Evolutionary conservation across 2,797 vertebrate genomes (phyloP), one percentile per base, ranked within the genome.

Genomic region (Squalus acanthias): DNA sequence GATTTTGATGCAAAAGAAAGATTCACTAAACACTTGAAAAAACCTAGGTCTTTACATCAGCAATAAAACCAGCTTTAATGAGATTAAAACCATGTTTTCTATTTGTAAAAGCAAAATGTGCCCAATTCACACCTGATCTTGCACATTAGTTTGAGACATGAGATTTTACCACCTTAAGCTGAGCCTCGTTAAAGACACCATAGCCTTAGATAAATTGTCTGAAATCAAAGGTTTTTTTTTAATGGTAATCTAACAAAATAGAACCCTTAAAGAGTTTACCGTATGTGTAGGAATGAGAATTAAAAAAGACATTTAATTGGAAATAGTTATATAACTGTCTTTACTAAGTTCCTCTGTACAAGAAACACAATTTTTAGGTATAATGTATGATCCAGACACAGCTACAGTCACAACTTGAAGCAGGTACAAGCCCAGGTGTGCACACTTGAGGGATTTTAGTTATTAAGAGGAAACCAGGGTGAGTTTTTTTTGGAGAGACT

Each of bases 281-380:
- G 39, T 39, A 67, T 67, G 65, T 69, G 17, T 93, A 20, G 46
- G 50, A 93, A 22, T 93, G n/a, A 69, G n/a, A 93, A 93, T 93
- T 22, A 93, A 39, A 50, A 50, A 15, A 26, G 2, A 46, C 9
- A 65, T 69, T 93, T 93, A 46, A 46, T 67, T 69, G 60, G 33
- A 92, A 92, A 65, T 65, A 92, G 39, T 92, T 92, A 92, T 85
- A 85, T 89, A 69, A 93, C 0, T 93, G 65, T 39, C 46, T 50
- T 85, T 93, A 93, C 39, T 39, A 46, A 33, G 22, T 46, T 39
- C 20, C 8, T 93, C 7, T 24, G 17, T 39, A 2, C 7, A 69
- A 69, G 29, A 46, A 69, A 39, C n/a, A 69, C 9, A 24, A 39
- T 93, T 93, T 93, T 82, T 12, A 91, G 20, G 5, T 85, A 50